Evolutionary conservation across 2,797 vertebrate species (phyloP), one percentile per base, ranked within the genome.

Genomic region (Amniataba percoides): DNA sequence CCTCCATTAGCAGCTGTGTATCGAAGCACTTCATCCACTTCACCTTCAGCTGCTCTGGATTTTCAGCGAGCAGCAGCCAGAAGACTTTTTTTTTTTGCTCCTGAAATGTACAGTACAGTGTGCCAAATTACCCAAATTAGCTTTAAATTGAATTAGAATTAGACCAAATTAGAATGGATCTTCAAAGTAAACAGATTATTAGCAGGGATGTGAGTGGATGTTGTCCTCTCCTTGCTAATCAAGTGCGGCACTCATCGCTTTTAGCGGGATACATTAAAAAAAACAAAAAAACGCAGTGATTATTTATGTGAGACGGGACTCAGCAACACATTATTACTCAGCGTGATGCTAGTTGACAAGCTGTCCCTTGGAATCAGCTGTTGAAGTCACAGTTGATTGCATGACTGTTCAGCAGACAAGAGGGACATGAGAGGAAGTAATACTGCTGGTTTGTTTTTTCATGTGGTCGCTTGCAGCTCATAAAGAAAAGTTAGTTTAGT

Each of bases 281-380:
- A 81, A 72, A n/a, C n/a, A n/a, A 14, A 23, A 71, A 87, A 81
- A 71, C 69, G 42, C 60, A 59, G 71, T 62, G 71, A 87, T 89
- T 86, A 87, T 80, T 85, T 90, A 69, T 69, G 67, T 86, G 72
- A 76, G 87, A 86, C 48, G 49, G 76, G 76, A 83, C 52, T 68
- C 78, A 45, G 85, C 81, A 82, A 83, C 88, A 77, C 71, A 66
- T 89, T 84, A 88, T 88, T 88, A 85, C 80, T 91, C 87, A 87
- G 81, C 46, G 48, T 88, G 89, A 93, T 92, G 81, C 82, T 76
- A 65, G 74, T 71, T 90, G 92, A 92, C 89, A 88, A 83, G 80
- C 86, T 88, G 89, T 91, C 89, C 82, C 72, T 82, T 83, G 81
- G 69, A 89, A 91, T 93, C 84, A 92, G 78, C 78, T 75, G 83